These are phyloP conservation scores for Phrynosoma platyrhinos DNA, from an alignment of 2,113 vertebrate genomes.

Conservation along the genomic window DNA sequence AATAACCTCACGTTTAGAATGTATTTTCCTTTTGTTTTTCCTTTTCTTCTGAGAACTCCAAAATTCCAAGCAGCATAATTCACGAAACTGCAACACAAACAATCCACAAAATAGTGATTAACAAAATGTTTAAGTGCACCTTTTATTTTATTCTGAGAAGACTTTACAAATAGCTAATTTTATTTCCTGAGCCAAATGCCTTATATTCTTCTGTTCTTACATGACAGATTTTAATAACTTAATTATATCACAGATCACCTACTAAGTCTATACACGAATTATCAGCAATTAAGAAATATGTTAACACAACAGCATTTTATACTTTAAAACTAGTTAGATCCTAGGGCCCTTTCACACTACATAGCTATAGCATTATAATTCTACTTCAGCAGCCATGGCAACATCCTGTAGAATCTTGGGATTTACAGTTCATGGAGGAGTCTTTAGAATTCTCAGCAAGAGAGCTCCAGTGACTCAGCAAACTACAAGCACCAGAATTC, in stretches of 20 bases:
- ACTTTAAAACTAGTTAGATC: not conserved
- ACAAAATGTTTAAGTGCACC: not conserved
- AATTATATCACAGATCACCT: not conserved
- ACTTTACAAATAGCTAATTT: slow-evolving; percentile 13
- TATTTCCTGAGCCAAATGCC: not conserved
- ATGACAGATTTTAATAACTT: not conserved
- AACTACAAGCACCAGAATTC: too few relatives aligned
- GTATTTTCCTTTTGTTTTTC: slow-evolving; percentile 20
- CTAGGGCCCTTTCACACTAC: too few relatives aligned
- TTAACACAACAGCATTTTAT: not conserved
- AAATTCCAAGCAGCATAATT: slow-evolving; percentile 67
- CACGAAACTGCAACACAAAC: slow-evolving; percentile 61
- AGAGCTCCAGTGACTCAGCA: too few relatives aligned
- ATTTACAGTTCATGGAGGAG: too few relatives aligned
- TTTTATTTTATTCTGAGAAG: not conserved
- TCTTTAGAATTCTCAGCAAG: too few relatives aligned
- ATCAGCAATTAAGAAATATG: not conserved
- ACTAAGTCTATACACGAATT: not conserved
- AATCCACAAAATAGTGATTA: not conserved
- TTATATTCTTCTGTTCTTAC: not conserved
- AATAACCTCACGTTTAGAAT: slow-evolving; percentile 55
- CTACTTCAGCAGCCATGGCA: too few relatives aligned
- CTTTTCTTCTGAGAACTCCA: slow-evolving; percentile 45
- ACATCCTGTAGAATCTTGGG: too few relatives aligned
- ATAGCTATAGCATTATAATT: too few relatives aligned